phyloP scores from a whole-genome alignment of 2,113 vertebrate genomes.

The Morone saxatilis region DNA sequence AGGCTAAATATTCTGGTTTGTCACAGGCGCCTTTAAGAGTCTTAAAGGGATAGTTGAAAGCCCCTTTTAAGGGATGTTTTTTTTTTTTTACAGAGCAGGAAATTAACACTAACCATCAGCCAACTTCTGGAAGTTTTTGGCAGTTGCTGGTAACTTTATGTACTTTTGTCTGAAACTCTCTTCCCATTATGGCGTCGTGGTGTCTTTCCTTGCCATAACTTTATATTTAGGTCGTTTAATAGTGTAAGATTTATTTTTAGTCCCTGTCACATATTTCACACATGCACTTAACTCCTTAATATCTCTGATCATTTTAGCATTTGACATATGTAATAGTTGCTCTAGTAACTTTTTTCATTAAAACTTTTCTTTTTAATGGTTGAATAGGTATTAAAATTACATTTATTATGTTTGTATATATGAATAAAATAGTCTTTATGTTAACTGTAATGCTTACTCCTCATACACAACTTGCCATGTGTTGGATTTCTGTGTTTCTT shows the following conservation, averaged over 20 bases:
- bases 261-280: no score
- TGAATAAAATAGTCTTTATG: neutral
- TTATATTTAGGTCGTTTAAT: neutral
- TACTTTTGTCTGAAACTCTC: neutral
- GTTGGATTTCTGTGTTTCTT: neutral
- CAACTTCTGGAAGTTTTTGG: conserved; percentile 10
- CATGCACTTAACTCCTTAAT: no score
- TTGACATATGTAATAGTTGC: no score
- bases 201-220: neutral
- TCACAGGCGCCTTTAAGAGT: conserved; percentile 30
- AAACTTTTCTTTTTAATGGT: no score
- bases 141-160: neutral
- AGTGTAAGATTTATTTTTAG: neutral
- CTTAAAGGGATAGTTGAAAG: conserved; percentile 39
- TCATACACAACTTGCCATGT: neutral
- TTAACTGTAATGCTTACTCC: neutral
- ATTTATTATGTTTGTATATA: neutral
- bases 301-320: no score
- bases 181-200: neutral
- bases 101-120: conserved; percentile 28
- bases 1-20: conserved; percentile 42
- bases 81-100: conserved; percentile 33
- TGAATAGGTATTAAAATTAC: no score
- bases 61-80: conserved; percentile 4
- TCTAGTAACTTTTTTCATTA: neutral